phyloP scores from a whole-genome alignment of 2,888 invertebrate species.

The Callosobruchus maculatus region DNA sequence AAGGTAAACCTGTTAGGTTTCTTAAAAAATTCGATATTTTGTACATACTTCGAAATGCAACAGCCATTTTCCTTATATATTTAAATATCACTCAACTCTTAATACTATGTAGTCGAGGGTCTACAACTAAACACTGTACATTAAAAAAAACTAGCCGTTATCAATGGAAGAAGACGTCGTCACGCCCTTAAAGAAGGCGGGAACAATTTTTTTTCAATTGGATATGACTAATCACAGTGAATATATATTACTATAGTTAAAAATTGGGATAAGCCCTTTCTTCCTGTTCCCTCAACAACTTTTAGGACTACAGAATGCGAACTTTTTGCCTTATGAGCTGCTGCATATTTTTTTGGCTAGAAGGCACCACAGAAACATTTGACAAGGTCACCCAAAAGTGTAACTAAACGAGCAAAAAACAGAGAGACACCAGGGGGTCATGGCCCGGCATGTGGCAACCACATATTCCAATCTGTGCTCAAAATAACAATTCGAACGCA shows the following conservation, averaged over 20 bases:
- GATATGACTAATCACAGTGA: constrained; percentile 41
- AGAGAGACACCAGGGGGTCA: too few relatives aligned
- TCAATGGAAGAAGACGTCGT: constrained; percentile 22
- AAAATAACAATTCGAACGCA: too few relatives aligned
- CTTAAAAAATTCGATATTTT: neutral
- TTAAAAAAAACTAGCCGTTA: constrained; percentile 24
- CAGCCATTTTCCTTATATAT: constrained; percentile 32
- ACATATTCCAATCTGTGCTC: too few relatives aligned
- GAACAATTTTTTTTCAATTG: constrained; percentile 21
- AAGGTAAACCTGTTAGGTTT: too few relatives aligned
- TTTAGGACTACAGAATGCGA: constrained; percentile 1
- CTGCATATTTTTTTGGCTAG: neutral
- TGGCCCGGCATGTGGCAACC: too few relatives aligned
- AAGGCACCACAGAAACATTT: too few relatives aligned
- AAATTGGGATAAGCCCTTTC: constrained; percentile 11
- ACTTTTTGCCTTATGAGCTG: neutral
- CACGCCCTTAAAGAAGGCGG: constrained; percentile 14
- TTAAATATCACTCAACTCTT: constrained; percentile 36
- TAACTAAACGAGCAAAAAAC: too few relatives aligned
- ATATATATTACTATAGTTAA: constrained; percentile 26
- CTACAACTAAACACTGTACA: constrained; percentile 38
- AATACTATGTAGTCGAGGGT: constrained; percentile 21
- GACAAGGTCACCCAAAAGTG: too few relatives aligned
- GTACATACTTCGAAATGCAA: constrained; percentile 15
- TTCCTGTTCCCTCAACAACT: constrained; percentile 28